A percentile compares a stretch with the other conserved stretches of the same genome.
phyloP scores from a whole-genome alignment of 2,797 vertebrate genomes.

The Sebastes kiyomatsui region DNA sequence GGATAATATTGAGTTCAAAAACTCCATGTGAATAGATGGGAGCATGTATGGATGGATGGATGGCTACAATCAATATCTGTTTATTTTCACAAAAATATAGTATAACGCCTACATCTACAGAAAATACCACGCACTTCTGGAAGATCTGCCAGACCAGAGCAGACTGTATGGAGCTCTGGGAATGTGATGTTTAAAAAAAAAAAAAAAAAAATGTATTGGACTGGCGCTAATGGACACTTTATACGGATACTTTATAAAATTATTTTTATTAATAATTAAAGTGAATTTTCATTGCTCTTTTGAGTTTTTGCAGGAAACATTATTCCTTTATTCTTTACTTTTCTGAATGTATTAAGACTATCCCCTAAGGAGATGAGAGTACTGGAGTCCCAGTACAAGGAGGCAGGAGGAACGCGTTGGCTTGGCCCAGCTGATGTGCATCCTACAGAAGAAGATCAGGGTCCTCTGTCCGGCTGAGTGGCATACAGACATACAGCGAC shows the following conservation, averaged over 20 bases:
- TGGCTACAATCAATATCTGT: not conserved
- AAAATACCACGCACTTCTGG: constrained; percentile 79
- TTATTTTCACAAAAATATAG: not conserved
- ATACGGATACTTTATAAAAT: not conserved
- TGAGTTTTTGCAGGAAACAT: not conserved
- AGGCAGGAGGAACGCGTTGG: no score
- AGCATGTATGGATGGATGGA: not conserved
- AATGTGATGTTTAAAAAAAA: not conserved
- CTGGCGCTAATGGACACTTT: constrained; percentile 31
- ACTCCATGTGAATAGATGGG: constrained; percentile 1
- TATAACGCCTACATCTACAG: constrained; percentile 84
- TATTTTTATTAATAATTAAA: constrained; percentile 20
- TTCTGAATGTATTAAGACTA: constrained; percentile 8
- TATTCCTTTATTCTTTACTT: not conserved
- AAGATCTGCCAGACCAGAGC: constrained; percentile 67
- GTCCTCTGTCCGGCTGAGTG: no score
- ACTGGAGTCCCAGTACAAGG: no score
- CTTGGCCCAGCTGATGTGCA: no score
- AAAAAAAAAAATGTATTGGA: not conserved
- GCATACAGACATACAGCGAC: no score
- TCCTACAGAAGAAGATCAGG: no score
- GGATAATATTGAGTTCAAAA: constrained; percentile 43
- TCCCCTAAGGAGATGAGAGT: not conserved
- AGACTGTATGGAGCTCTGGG: not conserved
- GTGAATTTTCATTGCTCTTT: not conserved